Evolutionary conservation across 2,797 vertebrate genomes (phyloP).

Genomic region (Menidia menidia): DNA sequence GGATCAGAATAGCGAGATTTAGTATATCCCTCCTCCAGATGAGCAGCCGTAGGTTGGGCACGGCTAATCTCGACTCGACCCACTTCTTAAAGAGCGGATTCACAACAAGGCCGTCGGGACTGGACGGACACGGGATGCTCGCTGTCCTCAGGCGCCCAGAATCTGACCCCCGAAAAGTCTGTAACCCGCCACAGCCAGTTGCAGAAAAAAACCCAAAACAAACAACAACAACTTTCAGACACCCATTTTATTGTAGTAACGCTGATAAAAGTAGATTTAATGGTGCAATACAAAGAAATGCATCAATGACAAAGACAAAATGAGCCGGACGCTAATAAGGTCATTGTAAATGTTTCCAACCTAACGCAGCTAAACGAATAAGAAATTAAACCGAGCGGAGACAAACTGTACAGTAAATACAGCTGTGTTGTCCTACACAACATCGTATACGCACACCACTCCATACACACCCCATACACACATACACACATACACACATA

Average conservation of each 20-base stretch:
- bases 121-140: neutral
- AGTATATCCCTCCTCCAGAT: conserved; percentile 54
- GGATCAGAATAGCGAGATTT: conserved; percentile 70
- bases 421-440: conserved; percentile 61
- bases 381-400: conserved; percentile 56
- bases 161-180: neutral
- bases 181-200: no score
- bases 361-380: conserved; percentile 65
- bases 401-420: conserved; percentile 69
- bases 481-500: conserved; percentile 66
- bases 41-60: conserved; percentile 50
- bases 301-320: conserved; percentile 50
- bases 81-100: conserved; percentile 66
- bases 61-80: conserved; percentile 77
- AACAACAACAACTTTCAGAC: conserved; percentile 32
- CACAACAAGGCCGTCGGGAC: conserved; percentile 4
- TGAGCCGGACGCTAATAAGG: conserved; percentile 29
- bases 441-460: conserved; percentile 58
- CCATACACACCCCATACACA: conserved; percentile 63
- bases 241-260: conserved; percentile 75
- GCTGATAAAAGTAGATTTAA: conserved; percentile 71
- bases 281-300: conserved; percentile 69
- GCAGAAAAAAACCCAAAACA: conserved; percentile 8
- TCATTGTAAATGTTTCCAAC: conserved; percentile 52
- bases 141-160: neutral